Conservation (phyloP, 2,797 vertebrate species). For the Anabas testudineus region DNA sequence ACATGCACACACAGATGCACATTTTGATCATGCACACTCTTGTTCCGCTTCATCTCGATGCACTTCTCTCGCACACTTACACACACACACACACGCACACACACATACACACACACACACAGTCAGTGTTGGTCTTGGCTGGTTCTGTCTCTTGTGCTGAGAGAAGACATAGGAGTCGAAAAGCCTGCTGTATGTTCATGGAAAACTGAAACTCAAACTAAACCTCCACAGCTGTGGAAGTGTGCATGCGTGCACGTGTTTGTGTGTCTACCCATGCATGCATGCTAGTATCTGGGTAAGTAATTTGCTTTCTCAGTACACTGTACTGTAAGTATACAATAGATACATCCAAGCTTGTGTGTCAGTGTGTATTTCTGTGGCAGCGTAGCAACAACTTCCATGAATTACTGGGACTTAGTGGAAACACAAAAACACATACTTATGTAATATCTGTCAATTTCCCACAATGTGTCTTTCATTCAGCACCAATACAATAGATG, state of each 20-base stretch:
- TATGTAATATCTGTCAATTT: conserved; percentile 33
- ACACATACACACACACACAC: conserved; percentile 27
- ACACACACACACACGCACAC: too few species aligned
- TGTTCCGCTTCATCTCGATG: neutral
- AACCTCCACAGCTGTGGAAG: conserved; percentile 54
- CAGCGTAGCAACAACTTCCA: conserved; percentile 26
- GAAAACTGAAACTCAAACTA: conserved; percentile 65
- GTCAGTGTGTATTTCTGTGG: conserved; percentile 34
- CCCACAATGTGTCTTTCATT: conserved; percentile 37
- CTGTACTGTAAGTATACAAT: conserved; percentile 32
- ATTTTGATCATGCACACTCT: conserved; percentile 1
- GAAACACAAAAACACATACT: conserved; percentile 37
- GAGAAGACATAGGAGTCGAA: conserved; percentile 35
- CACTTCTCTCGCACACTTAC: conserved; percentile 20
- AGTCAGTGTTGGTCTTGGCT: conserved; percentile 68
- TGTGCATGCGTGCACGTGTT: neutral
- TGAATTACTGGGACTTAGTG: conserved; percentile 48
- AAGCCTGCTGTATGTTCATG: conserved; percentile 52
- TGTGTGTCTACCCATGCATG: neutral
- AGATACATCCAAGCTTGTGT: conserved; percentile 31
- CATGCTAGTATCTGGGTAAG: conserved; percentile 36
- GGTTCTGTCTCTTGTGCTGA: conserved; percentile 40
- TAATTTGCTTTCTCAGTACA: conserved; percentile 23
- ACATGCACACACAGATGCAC: conserved; percentile 1
- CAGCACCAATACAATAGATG: neutral